Base-by-base conservation (phyloP, 2,797 vertebrate species). In the Crax fasciolata region DNA sequence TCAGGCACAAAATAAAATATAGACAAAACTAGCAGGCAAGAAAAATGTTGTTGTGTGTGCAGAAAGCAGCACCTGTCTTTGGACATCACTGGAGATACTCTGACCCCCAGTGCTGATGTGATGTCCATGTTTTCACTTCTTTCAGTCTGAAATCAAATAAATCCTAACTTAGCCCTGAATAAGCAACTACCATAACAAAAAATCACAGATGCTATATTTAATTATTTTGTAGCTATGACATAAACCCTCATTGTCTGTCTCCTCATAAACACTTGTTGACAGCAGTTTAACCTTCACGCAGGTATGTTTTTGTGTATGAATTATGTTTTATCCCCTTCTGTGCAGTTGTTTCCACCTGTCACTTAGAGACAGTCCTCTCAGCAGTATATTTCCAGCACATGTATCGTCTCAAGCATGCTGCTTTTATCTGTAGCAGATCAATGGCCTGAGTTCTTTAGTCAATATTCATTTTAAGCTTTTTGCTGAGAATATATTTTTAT, bases 401-500 rank as follows among this genome's bases (percentile, higher is more conserved):
- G 54, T 46, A 65, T 14, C 6, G 19, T 49, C 65, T 75, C 30
- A 30, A 39, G 70, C 55, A 65, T 28, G 2, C 57, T 92, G 13
- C 5, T 59, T 95, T 96, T 80, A 55, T 49, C 68, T 57, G 52
- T 84, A 86, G 51, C 59, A 73, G 73, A 89, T 92, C 43, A 46
- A 32, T 54, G 38, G 75, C 44, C 48, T 1, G 4, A 43, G 35
- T 44, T 93, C 66, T 92, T 91, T 23, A 70, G 48, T 76, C 43
- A 66, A 49, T 86, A 70, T 12, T 87, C 0, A 15, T 91, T 78
- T 70, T 35, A 84, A 78, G 44, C 77, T 91, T 93, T 79, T 88
- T 92, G 63, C 63, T 92, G 55, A 73, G 59, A 79, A 30, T 90
- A 8, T 92, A 9, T 93, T 96, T 93, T 92, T 86, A 76, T 90